Conservation (phyloP, 2,797 vertebrate species). For the Macropodus opercularis region DNA sequence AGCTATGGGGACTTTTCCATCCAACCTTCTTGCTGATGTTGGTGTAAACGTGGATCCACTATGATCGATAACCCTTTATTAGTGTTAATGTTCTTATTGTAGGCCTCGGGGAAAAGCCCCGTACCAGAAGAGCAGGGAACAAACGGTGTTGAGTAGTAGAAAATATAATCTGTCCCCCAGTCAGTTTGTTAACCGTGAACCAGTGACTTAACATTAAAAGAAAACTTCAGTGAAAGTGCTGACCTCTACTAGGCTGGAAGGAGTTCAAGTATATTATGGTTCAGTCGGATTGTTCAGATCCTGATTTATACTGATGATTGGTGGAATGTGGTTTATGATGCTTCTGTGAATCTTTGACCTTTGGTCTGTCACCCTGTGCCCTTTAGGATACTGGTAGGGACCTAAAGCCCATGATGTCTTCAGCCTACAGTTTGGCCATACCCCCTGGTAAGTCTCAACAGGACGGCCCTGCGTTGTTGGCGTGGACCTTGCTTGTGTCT, state of each 20-base stretch:
- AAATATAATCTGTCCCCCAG: slow-evolving; percentile 8
- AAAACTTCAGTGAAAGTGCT: neutral
- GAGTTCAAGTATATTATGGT: neutral
- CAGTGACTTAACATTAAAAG: neutral
- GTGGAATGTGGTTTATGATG: neutral
- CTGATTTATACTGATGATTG: neutral
- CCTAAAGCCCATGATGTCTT: slow-evolving; percentile 16
- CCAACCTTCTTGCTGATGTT: slow-evolving; percentile 34
- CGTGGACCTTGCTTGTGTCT: slow-evolving; percentile 49
- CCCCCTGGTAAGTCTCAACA: slow-evolving; percentile 41
- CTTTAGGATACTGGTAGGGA: slow-evolving; percentile 18
- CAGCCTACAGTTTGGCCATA: slow-evolving; percentile 2
- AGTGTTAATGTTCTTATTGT: slow-evolving; percentile 55
- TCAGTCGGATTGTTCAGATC: neutral
- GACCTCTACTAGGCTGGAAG: neutral
- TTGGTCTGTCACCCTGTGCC: slow-evolving; percentile 1
- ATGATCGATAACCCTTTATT: slow-evolving; percentile 72
- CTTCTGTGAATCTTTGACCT: neutral
- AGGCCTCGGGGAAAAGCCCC: slow-evolving; percentile 20
- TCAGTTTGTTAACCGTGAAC: slow-evolving; percentile 11
- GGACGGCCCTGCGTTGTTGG: slow-evolving; percentile 48
- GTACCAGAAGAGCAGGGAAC: slow-evolving; percentile 9
- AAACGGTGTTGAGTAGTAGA: slow-evolving; percentile 35
- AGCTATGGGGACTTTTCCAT: slow-evolving; percentile 26
- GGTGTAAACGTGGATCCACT: slow-evolving; percentile 43